These are phyloP conservation scores for Macropis europaea DNA, from an alignment of 2,888 invertebrate species.

Conservation along the genomic window DNA sequence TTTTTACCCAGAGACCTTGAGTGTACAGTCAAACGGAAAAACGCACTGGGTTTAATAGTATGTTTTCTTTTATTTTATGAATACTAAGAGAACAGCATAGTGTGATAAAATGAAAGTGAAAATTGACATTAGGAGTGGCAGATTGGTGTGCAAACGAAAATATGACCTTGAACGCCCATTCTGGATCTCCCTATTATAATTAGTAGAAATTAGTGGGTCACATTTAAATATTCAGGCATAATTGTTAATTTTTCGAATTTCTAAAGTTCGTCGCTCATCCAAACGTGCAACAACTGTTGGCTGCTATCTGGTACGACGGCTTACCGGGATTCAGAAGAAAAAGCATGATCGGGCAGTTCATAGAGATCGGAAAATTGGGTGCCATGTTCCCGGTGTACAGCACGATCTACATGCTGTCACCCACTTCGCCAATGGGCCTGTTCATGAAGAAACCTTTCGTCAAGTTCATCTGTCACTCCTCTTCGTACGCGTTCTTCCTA, in stretches of 20 bases:
- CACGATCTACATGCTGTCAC: conserved; percentile 94
- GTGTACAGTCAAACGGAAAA: too few relatives aligned
- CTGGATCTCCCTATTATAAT: too few relatives aligned
- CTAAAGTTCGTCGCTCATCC: conserved; percentile 98
- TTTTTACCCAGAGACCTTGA: too few relatives aligned
- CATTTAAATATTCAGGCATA: not conserved
- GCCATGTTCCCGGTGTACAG: conserved; percentile 97
- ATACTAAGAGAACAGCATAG: too few relatives aligned
- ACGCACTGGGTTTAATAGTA: too few relatives aligned
- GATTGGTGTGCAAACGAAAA: too few relatives aligned
- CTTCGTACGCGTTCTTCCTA: conserved; percentile 96
- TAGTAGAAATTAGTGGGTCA: too few relatives aligned
- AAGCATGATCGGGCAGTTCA: conserved; percentile 91
- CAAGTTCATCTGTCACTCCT: conserved; percentile 98
- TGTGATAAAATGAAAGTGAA: too few relatives aligned
- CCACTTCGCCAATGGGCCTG: conserved; percentile 91
- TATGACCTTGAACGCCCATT: too few relatives aligned
- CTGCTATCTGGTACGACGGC: conserved; percentile 99
- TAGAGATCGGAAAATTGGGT: conserved; percentile 93
- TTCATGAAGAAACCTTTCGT: conserved; percentile 99
- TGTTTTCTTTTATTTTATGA: too few relatives aligned
- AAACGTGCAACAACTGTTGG: conserved; percentile 97
- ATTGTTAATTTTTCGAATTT: not conserved
- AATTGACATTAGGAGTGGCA: too few relatives aligned
- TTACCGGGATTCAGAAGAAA: conserved; percentile 97